Base-by-base conservation (phyloP, 2,888 invertebrate species). In the Clostera curtula region DNA sequence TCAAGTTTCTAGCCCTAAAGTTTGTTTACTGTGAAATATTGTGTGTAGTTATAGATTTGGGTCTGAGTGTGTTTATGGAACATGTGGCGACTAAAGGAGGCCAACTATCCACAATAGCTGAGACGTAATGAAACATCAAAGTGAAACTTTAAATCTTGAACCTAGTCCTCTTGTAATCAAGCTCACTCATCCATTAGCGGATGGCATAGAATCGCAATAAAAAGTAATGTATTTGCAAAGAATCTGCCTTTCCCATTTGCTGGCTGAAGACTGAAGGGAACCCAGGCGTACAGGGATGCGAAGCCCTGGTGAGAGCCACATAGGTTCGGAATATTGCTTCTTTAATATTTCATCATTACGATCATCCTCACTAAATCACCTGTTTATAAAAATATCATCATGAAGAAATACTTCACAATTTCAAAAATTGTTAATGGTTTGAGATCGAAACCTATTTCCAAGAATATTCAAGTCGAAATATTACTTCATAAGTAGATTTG, bases 281-380 rank as follows among this genome's bases (percentile, higher is more conserved):
- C 83, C 57, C 79, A 76, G 72, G 84, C 80, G 72, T 77, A 74
- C 76, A 82, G 83, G 83, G 84, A 85, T 79, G 74, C 84, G 58
- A 84, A 80, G 79, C 85, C 85, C 82, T 85, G 85, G 85, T 85
- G 85, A 85, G 85, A 82, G 75, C 83, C 77, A 70, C 70, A 68
- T 83, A 83, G 82, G 83, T 83, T 83, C 80, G 82, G 64, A 77
- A 55, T 79, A 77, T 79, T 75, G 74, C 79, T 83, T 80, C 63
- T 76, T 70, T 75, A 63, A 67, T 49, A 45, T 36, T 39, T 56
- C 63, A 59, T 53, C 41, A 35, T 43, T 52, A 61, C 54, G 42
- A 49, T 42, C 46, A 54, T 49, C 29, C 38, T 45, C 43, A 10
- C 49, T 39, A 46, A 42, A 40, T 42, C 57, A 51, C 48, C 49